These are phyloP conservation scores for Ormyrus rosae DNA, from an alignment of 2,888 invertebrate genomes.

Conservation along the genomic window DNA sequence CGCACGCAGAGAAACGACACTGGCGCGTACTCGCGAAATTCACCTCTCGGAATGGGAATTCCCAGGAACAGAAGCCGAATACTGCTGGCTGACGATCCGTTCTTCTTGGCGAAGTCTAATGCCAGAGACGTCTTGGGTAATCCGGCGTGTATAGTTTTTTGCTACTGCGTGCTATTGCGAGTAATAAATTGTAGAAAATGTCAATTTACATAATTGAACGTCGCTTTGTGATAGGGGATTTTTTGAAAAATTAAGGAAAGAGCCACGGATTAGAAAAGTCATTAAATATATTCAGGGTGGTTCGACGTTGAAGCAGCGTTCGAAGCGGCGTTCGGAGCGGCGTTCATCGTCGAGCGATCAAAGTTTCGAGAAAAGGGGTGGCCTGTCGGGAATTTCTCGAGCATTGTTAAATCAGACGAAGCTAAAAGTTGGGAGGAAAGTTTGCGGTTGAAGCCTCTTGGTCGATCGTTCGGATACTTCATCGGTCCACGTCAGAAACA, in stretches of 20 bases:
- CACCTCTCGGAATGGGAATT: conserved; percentile 58
- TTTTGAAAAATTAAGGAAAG: background rate
- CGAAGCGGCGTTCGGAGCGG: too few species aligned
- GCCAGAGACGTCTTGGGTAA: too few species aligned
- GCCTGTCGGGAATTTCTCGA: conserved; percentile 34
- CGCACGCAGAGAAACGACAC: conserved; percentile 49
- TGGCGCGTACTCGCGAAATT: conserved; percentile 48
- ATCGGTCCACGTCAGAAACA: conserved; percentile 67
- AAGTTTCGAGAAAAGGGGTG: conserved; percentile 28
- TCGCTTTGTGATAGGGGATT: too few species aligned
- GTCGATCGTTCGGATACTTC: conserved; percentile 52
- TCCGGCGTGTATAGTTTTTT: too few species aligned
- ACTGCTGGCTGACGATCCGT: too few species aligned
- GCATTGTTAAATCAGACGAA: conserved; percentile 36
- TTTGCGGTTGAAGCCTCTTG: background rate
- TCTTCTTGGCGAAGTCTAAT: too few species aligned
- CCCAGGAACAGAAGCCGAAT: conserved; percentile 27
- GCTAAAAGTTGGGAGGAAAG: conserved; percentile 14
- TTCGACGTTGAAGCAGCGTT: background rate
- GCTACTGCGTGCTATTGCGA: too few species aligned
- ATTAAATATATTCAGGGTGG: conserved; percentile 3
- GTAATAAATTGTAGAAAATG: too few species aligned
- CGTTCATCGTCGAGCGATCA: conserved; percentile 43
- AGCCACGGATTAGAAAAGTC: conserved; percentile 13
- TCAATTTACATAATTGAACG: too few species aligned